Percentiles rank a stretch among this genome's conserved stretches.
Conservation (phyloP, 2,113 vertebrate species). For the Aramus guarauna region DNA sequence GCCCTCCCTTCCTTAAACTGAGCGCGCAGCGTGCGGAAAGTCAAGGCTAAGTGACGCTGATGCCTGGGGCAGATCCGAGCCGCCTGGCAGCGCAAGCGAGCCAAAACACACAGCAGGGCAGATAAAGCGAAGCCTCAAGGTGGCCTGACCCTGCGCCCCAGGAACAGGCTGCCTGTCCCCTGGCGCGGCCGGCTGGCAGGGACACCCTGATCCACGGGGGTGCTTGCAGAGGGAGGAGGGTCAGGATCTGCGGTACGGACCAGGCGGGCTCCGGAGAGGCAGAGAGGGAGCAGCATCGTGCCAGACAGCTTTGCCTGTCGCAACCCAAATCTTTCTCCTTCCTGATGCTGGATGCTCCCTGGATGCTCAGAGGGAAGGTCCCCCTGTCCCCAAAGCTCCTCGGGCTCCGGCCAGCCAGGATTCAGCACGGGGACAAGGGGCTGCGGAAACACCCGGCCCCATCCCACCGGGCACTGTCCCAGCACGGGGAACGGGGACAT, state of each 20-base stretch:
- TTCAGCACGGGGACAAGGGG: not conserved
- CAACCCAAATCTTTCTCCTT: not conserved
- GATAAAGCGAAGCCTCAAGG: not conserved
- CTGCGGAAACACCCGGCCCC: not conserved
- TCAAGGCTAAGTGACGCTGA: constrained; percentile 30
- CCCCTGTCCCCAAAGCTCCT: not conserved
- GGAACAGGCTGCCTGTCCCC: not conserved
- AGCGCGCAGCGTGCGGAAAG: not conserved
- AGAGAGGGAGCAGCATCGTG: not conserved
- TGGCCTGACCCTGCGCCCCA: not conserved
- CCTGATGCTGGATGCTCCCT: not conserved
- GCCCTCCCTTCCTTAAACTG: not conserved
- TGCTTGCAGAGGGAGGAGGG: not conserved
- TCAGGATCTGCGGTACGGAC: not conserved
- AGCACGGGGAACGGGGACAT: not conserved
- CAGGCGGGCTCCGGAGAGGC: accelerated
- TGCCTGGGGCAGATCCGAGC: not conserved
- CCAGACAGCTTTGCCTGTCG: not conserved
- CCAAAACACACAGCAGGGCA: not conserved
- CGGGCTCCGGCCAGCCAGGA: accelerated
- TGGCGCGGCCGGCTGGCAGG: accelerated
- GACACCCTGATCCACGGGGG: accelerated
- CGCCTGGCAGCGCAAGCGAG: not conserved
- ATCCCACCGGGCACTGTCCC: no score
- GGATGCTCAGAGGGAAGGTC: not conserved